Evolutionary conservation across 1,140 invertebrate species (phyloP), one percentile per base, ranked within the genome.

Genomic region (Archegozetes longisetosus): DNA sequence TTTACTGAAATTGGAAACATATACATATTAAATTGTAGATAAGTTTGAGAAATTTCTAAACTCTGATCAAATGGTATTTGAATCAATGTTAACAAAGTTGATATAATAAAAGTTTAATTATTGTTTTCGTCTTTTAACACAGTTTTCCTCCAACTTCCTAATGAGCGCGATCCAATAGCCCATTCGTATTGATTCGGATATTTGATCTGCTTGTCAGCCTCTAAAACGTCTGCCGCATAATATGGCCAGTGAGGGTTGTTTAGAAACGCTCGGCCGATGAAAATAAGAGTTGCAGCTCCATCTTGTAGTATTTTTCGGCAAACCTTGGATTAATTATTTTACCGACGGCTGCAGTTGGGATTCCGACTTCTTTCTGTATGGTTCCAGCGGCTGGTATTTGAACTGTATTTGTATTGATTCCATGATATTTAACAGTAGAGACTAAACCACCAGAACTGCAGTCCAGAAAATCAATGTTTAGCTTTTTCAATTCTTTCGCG

Each of bases 251-350:
- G 50, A 24, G 50, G 50, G 27, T 52, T 28, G 14, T 52, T 28
- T 6, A 52, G 50, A 24, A 28, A 52, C 22, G 27, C 50, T 6
- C 50, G 50, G 27, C 50, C 50, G 20, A 52, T 52, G 50, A 52
- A 52, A 9, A 52, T 52, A 24, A 52, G n/a, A 24, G 6, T 52
- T n/a, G 50, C 50, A 14, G 6, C 22, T 9, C n/a, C n/a, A 9
- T 25, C 6, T 55, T 46, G 53, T 46, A 55, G 27, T 12, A 55
- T 46, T 55, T 23, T 22, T 55, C 53, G 20, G 53, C 53, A n/a
- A n/a, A 55, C 12, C 25, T 20, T 6, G 53, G n/a, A 28, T 26
- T 28, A 26, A 55, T 26, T n/a, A 55, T 55, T 27, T 26, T 26
- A 22, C 53, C 53, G 22, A 55, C 53, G 27, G 53, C 53, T 9